Base-by-base conservation (phyloP, 2,888 invertebrate species). In the Watsonalla cultraria region DNA sequence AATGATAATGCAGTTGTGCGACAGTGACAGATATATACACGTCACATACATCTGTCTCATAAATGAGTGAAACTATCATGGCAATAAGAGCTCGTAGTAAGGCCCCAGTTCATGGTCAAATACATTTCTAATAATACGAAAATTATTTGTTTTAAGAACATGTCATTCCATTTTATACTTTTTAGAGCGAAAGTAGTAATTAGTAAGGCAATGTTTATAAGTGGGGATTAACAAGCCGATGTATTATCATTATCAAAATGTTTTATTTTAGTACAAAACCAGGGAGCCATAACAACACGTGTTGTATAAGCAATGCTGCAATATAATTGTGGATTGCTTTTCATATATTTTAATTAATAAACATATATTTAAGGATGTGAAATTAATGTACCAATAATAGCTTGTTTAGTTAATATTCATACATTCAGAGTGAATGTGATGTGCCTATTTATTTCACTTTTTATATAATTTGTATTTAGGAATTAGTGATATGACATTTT, bases 381-480 rank as follows among this genome's bases (percentile, higher is more conserved):
- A 82, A 79, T 78, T 77, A 79, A 74, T 77, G 70, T 78, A 76
- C 71, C 74, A 77, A 74, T 71, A 45, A 35, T 80, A 80, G 75
- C 72, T 73, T 70, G 67, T 76, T 82, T 82, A 78, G 78, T 79
- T 80, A 74, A 71, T 72, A 70, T 75, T 79, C 64, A 67, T 66
- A 78, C 85, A 83, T 87, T 88, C 85, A 68, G 70, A 66, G 68
- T 74, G 87, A 85, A 86, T 88, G 85, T 80, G 68, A 78, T 80
- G 85, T 89, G 86, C 84, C 85, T 89, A 89, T 88, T 89, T 89
- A 88, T 89, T 89, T 84, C 78, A 68, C 80, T 85, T 84, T 82
- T 75, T 82, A 73, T 76, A 77, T 78, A 75, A 78, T 76, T 78
- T 82, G 77, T 86, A 82, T 77, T 76, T 84, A 84, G 78, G 74